Evolutionary conservation across 2,113 vertebrate species (phyloP).

Genomic region (Ailurus styani): DNA sequence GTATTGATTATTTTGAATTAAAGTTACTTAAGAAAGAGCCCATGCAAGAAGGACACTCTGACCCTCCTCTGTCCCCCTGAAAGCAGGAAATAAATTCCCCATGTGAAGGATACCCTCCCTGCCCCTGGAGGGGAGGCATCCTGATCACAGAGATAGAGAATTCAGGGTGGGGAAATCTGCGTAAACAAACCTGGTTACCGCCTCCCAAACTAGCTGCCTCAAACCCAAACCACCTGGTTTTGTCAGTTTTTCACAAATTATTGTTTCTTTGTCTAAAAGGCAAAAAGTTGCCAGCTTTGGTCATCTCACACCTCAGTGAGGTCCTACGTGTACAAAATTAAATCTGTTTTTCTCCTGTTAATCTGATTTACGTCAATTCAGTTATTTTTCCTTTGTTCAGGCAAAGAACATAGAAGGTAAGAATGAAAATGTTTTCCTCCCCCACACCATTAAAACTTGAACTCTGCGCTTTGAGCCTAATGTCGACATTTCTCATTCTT

Average conservation of each 20-base stretch:
- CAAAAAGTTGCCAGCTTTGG: neutral
- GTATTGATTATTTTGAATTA: neutral
- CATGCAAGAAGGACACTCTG: neutral
- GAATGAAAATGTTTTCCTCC: neutral
- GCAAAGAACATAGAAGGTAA: neutral
- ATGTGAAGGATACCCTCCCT: neutral
- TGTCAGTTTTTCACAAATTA: neutral
- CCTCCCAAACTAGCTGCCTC: neutral
- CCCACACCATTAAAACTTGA: slow-evolving; percentile 43
- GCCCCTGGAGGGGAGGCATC: neutral
- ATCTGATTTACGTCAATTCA: neutral
- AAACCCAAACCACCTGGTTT: neutral
- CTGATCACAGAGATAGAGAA: neutral
- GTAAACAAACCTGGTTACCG: neutral
- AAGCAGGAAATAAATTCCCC: neutral
- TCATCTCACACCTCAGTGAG: neutral
- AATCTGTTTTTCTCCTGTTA: neutral
- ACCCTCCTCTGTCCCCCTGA: neutral
- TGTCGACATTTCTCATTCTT: slow-evolving; percentile 29
- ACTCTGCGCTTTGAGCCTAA: neutral
- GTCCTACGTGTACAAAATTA: neutral
- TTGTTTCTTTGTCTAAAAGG: neutral
- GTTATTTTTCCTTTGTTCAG: neutral
- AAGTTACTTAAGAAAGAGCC: neutral
- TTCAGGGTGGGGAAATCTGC: too few species aligned